Evolutionary conservation across 2,888 invertebrate genomes (phyloP), one percentile per base, ranked within the genome.

Genomic region (Andrena camellia): DNA sequence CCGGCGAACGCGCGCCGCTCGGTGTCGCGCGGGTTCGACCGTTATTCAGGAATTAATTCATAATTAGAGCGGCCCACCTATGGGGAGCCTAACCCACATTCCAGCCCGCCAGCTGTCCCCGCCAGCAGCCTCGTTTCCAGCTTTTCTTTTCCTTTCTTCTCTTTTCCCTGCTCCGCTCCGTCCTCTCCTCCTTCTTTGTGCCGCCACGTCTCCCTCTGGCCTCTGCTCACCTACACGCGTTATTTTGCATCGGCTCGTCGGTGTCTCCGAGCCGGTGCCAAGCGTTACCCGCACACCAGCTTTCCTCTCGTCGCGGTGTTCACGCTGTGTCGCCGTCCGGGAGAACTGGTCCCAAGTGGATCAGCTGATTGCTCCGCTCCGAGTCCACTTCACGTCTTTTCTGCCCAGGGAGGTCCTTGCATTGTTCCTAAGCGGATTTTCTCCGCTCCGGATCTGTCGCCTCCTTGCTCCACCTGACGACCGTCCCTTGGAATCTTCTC

Each of bases 41-140:
- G 93, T 93, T 93, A 93, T 93, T 92, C 90, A 89, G 88, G 91
- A 92, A 93, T 93, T 92, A 93, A 93, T 93, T 93, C 92, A 92
- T 93, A 93, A 93, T 93, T 93, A 92, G 92, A 93, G 91, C 92
- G 90, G 91, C 89, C 83, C 87, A 89, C 88, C 89, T 90, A 89
- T 86, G 79, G 90, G 84, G 87, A 88, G 89, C 91, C 91, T 91
- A 92, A 92, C 92, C 91, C 92, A 92, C 91, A 92, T 92, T 91
- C 92, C 92, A 90, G 82, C 79, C 79, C 87, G 89, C 89, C 92
- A 90, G 91, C 91, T 92, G 91, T 91, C 90, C 90, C 90, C 88
- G 86, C 73, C 50, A 57, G 79, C 86, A 71, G 74, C 79, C 81
- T 84, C 83, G 81, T 82, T 87, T 90, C 82, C 84, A 85, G 86